Evolutionary conservation across 2,888 invertebrate genomes (phyloP), one percentile per base, ranked within the genome.

Genomic region (Malthinus seriepunctatus): DNA sequence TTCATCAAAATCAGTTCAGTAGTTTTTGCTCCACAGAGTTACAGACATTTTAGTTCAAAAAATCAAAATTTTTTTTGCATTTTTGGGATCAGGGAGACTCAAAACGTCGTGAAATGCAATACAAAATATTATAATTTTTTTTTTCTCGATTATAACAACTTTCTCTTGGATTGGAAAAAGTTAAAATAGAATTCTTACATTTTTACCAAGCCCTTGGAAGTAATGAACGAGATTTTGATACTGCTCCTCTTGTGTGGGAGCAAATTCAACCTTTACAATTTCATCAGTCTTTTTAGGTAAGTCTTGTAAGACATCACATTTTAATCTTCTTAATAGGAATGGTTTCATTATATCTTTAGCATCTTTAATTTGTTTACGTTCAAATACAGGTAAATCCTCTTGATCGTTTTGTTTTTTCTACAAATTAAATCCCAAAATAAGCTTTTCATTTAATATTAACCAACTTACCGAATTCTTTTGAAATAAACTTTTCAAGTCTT

Each of bases 321-420:
- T 97, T 45, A 97, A 80, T 56, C 98, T 82, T 11, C 97, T 82
- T 42, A 98, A 81, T 2, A 97, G 88, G 76, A 98, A 98, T 0
- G 98, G 98, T 76, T 91, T 92, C 91, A 98, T 95, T 66, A 98
- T 97, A 48, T 90, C 84, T 75, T 97, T 97, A 0, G 97, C 97
- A 71, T 96, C 93, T 9, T 88, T 88, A 39, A 98, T 91, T 77
- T 95, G 92, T 55, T 92, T 89, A 73, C 88, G 86, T 75, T 96
- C 97, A 78, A 95, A 97, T n/a, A 88, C 80, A 0, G 90, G 89
- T 12, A 84, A 77, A 33, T 86, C 85, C 7, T 88, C 86, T 8
- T 84, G 84, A 0, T 78, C 79, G 2, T 76, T 78, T 11, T 76
- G 78, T 9, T 83, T 83, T 83, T 86, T 86, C 85, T 81, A 62